A percentile compares a stretch with the other conserved stretches of the same genome.
Conservation (phyloP, 2,797 vertebrate genomes). For the Enteromius mattozi region DNA sequence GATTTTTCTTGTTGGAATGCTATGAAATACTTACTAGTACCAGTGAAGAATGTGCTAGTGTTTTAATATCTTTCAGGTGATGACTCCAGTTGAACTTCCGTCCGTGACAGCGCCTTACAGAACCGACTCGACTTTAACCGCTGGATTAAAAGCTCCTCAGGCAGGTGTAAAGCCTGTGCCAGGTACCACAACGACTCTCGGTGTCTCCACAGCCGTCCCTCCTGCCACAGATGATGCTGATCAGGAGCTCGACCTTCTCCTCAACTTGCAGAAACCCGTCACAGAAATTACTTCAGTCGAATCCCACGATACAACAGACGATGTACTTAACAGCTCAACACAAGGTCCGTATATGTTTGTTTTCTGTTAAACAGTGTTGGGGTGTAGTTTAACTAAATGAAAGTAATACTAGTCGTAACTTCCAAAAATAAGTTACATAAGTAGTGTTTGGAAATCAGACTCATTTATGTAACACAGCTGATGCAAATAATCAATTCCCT, state of each 20-base stretch:
- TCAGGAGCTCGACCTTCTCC: conserved; percentile 88
- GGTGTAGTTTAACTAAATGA: background rate
- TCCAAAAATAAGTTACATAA: background rate
- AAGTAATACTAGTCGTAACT: background rate
- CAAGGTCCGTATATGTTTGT: conserved; percentile 38
- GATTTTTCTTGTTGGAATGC: background rate
- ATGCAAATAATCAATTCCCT: background rate
- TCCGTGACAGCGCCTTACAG: conserved; percentile 70
- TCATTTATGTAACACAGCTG: background rate
- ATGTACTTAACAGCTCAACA: background rate
- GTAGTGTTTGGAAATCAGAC: background rate
- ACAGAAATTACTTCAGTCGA: conserved; percentile 28
- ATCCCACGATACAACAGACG: conserved; percentile 6
- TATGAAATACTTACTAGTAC: background rate
- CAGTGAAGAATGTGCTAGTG: background rate
- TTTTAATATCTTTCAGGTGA: conserved; percentile 70
- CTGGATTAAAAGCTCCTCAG: conserved; percentile 65
- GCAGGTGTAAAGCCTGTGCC: conserved; percentile 32
- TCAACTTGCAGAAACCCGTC: conserved; percentile 80
- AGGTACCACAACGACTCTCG: background rate
- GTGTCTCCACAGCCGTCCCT: conserved; percentile 31
- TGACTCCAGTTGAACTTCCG: conserved; percentile 84
- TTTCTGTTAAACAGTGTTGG: background rate
- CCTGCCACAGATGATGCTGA: conserved; percentile 74
- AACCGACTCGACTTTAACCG: conserved; percentile 64